These are phyloP conservation scores for Craseonycteris thonglongyai DNA, from an alignment of 2,113 vertebrate genomes.

Conservation along the genomic window DNA sequence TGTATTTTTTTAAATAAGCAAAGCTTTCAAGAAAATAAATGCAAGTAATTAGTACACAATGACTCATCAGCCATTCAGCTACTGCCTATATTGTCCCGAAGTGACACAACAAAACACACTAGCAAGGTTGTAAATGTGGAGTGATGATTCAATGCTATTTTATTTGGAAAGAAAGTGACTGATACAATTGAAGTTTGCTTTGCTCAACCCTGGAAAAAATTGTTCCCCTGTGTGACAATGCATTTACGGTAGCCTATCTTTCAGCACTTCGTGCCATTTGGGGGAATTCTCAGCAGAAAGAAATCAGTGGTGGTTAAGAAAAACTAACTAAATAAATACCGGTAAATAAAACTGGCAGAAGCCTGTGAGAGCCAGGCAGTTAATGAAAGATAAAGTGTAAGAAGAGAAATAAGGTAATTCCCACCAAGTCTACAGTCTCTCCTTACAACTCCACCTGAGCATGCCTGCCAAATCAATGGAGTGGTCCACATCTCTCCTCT, in stretches of 20 bases:
- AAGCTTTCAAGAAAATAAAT: background rate
- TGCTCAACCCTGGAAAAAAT: background rate
- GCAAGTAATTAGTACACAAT: background rate
- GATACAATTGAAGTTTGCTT: background rate
- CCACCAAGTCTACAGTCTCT: background rate
- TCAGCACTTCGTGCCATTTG: background rate
- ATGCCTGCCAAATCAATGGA: fast-evolving
- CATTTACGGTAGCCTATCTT: background rate
- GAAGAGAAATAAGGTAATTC: background rate
- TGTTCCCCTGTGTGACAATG: background rate
- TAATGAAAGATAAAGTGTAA: background rate
- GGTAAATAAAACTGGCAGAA: background rate
- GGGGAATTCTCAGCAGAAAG: background rate
- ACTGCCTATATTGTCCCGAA: background rate
- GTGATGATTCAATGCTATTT: background rate
- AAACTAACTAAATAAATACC: no score
- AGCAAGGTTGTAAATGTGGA: background rate
- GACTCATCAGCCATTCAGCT: background rate
- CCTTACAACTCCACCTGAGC: no score
- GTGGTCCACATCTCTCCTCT: background rate
- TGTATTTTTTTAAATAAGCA: background rate
- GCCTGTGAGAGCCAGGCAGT: background rate
- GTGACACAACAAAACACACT: background rate
- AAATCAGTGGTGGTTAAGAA: fast-evolving
- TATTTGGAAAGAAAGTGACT: background rate